Percentiles rank a stretch among this genome's conserved stretches.
Conservation (phyloP, 2,113 vertebrate genomes). For the Pteronura brasiliensis region DNA sequence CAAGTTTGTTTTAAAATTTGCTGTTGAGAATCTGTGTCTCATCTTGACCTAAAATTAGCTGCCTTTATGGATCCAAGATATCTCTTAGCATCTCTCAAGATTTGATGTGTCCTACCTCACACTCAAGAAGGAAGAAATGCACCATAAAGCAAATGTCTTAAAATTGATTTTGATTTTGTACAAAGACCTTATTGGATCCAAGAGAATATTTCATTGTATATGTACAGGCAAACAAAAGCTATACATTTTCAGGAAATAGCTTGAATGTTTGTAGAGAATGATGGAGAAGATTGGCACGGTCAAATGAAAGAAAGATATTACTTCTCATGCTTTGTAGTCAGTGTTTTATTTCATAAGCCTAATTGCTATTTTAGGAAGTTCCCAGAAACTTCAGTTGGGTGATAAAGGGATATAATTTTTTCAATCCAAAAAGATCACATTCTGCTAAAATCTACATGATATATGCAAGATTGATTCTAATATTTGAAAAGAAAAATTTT, state of each 20-base stretch:
- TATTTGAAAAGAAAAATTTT: background rate
- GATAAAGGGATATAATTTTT: background rate
- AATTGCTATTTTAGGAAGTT: background rate
- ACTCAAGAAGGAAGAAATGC: background rate
- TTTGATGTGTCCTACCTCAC: background rate
- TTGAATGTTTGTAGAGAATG: background rate
- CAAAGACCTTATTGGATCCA: background rate
- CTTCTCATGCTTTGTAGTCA: background rate
- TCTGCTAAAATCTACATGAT: background rate
- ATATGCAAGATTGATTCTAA: background rate
- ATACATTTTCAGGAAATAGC: background rate
- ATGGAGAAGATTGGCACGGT: background rate
- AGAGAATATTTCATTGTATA: background rate
- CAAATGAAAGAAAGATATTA: background rate
- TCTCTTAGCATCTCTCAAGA: background rate
- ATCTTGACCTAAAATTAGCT: background rate
- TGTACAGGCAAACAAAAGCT: background rate
- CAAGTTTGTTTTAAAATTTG: background rate
- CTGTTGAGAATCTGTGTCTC: background rate
- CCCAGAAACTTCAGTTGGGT: background rate
- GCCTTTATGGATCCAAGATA: background rate
- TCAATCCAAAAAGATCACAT: background rate
- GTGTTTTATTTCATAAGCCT: background rate
- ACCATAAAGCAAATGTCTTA: background rate
- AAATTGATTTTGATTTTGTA: background rate